A percentile compares a stretch with the other conserved stretches of the same genome.
These are phyloP conservation scores for Daubentonia madagascariensis DNA, from an alignment of 2,113 vertebrate genomes.

Conservation along the genomic window DNA sequence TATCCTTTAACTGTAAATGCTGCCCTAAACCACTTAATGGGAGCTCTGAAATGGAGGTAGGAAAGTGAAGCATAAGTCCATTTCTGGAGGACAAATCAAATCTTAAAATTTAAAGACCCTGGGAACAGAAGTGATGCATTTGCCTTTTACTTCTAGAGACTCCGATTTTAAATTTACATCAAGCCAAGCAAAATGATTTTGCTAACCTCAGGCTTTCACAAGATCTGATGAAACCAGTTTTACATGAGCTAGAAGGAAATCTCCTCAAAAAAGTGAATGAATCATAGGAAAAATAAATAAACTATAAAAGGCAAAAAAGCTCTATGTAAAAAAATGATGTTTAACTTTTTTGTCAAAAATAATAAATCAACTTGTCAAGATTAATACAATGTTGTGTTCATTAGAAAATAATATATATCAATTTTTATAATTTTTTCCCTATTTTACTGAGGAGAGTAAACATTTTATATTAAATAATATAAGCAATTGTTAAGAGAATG, in stretches of 20 bases:
- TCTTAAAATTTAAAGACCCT: conserved; percentile 60
- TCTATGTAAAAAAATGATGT: neutral
- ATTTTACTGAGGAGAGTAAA: neutral
- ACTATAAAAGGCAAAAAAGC: neutral
- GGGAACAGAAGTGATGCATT: neutral
- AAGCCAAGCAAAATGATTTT: conserved; percentile 4
- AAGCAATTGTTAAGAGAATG: neutral
- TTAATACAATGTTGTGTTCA: neutral
- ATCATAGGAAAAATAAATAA: neutral
- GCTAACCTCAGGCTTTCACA: conserved; percentile 39
- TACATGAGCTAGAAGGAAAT: neutral
- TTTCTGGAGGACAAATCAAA: conserved; percentile 49
- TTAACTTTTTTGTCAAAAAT: neutral
- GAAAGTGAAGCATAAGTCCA: neutral
- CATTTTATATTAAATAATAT: neutral
- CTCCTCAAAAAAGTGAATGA: neutral
- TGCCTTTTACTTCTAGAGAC: neutral
- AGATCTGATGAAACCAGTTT: neutral
- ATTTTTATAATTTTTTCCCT: neutral
- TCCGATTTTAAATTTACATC: conserved; percentile 17
- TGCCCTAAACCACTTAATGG: neutral
- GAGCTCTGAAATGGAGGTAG: conserved; percentile 18
- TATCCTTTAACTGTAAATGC: neutral
- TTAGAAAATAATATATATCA: neutral
- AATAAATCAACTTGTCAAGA: neutral